Percentiles rank a stretch among this genome's conserved stretches.
phyloP scores from a whole-genome alignment of 64 coral and sea anemone species.

The Orbicella faveolata region DNA sequence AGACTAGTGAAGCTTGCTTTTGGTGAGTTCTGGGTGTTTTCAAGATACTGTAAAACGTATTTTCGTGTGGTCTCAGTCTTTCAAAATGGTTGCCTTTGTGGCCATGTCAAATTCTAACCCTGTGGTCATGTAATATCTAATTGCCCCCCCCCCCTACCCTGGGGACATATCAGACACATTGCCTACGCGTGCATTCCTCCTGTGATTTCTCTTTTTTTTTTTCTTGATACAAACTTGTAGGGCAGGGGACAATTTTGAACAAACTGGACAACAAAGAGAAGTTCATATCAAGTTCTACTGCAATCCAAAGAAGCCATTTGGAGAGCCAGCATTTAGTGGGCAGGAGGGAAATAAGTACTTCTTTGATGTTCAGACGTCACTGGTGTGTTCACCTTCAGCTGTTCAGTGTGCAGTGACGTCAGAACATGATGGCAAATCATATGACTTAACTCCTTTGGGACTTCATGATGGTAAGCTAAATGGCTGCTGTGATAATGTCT shows the following conservation, averaged over 20 bases:
- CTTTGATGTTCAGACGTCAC: conserved; percentile 84
- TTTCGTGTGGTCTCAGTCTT: background rate
- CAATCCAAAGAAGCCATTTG: conserved; percentile 60
- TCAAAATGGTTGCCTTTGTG: background rate
- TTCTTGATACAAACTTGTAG: background rate
- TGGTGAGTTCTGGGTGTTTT: no score
- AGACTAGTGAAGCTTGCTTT: no score
- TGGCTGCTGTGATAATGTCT: background rate
- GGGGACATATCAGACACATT: background rate
- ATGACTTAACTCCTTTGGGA: conserved; percentile 80
- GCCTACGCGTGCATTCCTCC: background rate
- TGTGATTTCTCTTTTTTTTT: background rate
- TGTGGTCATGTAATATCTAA: no score
- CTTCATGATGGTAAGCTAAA: conserved; percentile 51
- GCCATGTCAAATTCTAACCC: background rate
- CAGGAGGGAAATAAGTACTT: conserved; percentile 64
- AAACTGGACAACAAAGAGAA: conserved; percentile 42
- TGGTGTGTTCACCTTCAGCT: conserved; percentile 71
- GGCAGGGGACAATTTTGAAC: conserved; percentile 53
- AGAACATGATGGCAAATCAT: conserved; percentile 6
- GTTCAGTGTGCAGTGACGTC: conserved; percentile 66
- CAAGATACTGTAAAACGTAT: no score
- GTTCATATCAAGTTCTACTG: conserved; percentile 80
- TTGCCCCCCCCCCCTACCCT: no score
- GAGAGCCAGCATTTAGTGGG: conserved; percentile 52